Base-by-base conservation (phyloP, 53 echinoderm and acorn worm genomes). In the Zoroaster sp. region DNA sequence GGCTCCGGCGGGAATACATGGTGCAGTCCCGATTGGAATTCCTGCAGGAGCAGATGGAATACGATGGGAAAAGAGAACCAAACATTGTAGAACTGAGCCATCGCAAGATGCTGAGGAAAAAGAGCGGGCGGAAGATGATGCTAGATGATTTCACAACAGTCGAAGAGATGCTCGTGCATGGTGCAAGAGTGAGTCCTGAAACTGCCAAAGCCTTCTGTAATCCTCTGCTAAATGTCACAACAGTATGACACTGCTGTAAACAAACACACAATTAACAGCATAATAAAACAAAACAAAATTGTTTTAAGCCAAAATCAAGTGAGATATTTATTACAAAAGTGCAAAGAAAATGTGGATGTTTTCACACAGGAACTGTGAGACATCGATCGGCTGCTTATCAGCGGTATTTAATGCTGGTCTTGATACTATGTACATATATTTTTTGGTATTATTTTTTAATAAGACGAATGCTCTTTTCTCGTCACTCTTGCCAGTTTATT, bases 91-190 rank as follows among this genome's bases (percentile, higher is more conserved):
- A 99, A 90, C 89, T 99, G 39, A 99, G 99, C 76, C 91, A 91
- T 36, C 92, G 93, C 40, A 94, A 94, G 41, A 96, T 94, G 83
- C 87, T 99, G 87, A 51, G 69, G 21, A 99, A 96, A 80, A 95
- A 93, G 83, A 99, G 94, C 73, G 94, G 94, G 1, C 91, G 96
- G 20, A 94, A 96, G 71, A 91, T 94, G 77, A 83, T 94, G 91
- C 88, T 96, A 20, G 99, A 99, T 54, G 96, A 99, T 80, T 99
- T 99, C 69, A 94, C 94, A 45, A 99, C 99, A 10, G 94, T 99
- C 23, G 94, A 99, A 76, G 99, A 99, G 79, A 99, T 99, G 96
- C 81, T 99, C 45, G 96, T 96, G 12, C 99, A 99, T 77, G 96
- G 94, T 4, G 90, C 93, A 14, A 93, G 93, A 49, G 92, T 96